Base-by-base conservation (phyloP, 2,797 vertebrate species). In the Brachyrhaphis roseni region DNA sequence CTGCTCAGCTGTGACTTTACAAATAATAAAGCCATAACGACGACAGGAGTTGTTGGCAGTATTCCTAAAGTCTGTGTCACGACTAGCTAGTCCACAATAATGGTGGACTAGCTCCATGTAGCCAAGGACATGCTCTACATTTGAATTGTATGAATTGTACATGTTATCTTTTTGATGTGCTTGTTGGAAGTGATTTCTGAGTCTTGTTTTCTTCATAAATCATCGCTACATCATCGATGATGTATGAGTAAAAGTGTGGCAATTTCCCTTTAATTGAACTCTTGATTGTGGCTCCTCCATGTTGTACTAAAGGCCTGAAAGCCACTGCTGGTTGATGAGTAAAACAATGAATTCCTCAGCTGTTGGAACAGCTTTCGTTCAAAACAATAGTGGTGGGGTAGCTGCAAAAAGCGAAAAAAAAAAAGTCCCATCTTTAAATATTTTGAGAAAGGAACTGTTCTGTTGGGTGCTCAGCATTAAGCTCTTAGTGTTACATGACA, bases 241-340 rank as follows among this genome's bases (percentile, higher is more conserved):
- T 43, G 41, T 43, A 43, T 43, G 86, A 87, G 77, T 57, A 36
- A 85, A 88, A 88, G 78, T 46, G 57, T 83, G 80, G 87, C 82
- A 84, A 84, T 89, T 80, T 86, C 16, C 81, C 66, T 82, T 13
- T 73, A 90, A 78, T 78, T 4, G 68, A 89, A 84, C 87, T 85
- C 78, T 88, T 13, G 87, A 87, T 92, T 89, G 87, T 91, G 89
- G 86, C 83, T 90, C 78, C 88, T 89, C 82, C 80, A 73, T 84
- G 57, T 88, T 86, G 87, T 89, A 91, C 86, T 91, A 92, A 93
- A 92, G 82, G 78, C 80, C 86, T 82, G 62, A 89, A 89, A 85
- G 89, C 78, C 80, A 85, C 85, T 87, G 86, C 90, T 90, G 89
- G 89, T 88, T 87, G 88, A 84, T 86, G 74, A 79, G 81, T 34